Evolutionary conservation across 2,888 invertebrate genomes (phyloP).

Genomic region (Camponotus fellah): DNA sequence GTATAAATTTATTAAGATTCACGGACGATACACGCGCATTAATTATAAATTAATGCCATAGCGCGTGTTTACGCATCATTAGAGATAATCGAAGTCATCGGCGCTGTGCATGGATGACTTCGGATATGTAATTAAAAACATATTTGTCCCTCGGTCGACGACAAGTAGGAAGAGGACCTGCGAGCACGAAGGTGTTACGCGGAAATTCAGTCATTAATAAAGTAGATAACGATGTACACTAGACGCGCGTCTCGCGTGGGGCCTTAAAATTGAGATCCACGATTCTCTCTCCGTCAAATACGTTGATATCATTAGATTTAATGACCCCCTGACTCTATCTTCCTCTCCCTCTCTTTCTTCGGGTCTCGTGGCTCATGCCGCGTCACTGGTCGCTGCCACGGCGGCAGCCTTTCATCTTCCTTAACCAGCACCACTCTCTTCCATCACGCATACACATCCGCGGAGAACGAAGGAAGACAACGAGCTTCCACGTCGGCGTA

Average conservation of each 20-base stretch:
- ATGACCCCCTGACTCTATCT: constrained; percentile 76
- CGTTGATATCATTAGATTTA: constrained; percentile 84
- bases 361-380: constrained; percentile 76
- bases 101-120: constrained; percentile 21
- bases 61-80: constrained; percentile 78
- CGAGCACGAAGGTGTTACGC: neutral
- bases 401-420: constrained; percentile 83
- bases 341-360: constrained; percentile 21
- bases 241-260: constrained; percentile 73
- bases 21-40: constrained; percentile 67
- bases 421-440: constrained; percentile 79
- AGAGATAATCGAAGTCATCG: constrained; percentile 73
- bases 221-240: constrained; percentile 3
- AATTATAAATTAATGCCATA: constrained; percentile 82
- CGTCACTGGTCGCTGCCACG: constrained; percentile 83
- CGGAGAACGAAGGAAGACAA: constrained; percentile 46
- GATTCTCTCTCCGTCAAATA: constrained; percentile 80
- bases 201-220: neutral
- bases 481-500: constrained; percentile 42
- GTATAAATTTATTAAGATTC: constrained; percentile 53
- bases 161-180: neutral
- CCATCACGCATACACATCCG: constrained; percentile 50
- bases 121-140: constrained; percentile 15
- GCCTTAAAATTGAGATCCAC: constrained; percentile 69
- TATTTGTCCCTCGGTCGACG: constrained; percentile 2